Conservation (phyloP, 2,113 vertebrate genomes). For the Xenopus tropicalis region DNA sequence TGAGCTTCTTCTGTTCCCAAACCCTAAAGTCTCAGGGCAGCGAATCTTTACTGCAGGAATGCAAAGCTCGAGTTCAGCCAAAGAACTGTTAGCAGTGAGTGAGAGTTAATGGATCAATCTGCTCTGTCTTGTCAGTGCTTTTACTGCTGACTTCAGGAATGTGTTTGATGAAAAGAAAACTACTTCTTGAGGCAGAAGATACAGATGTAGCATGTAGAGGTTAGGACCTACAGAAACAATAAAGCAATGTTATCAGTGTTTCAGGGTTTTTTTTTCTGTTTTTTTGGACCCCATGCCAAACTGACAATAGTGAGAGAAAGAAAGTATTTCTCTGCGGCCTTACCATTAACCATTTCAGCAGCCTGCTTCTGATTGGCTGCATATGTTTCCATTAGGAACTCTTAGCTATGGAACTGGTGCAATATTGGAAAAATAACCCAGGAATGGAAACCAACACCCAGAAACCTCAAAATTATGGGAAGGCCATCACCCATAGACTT, state of each 20-base stretch:
- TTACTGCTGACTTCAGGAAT: conserved; percentile 89
- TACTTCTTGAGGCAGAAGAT: conserved; percentile 71
- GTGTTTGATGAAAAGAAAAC: conserved; percentile 88
- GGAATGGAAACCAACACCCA: no score
- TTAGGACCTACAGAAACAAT: conserved; percentile 68
- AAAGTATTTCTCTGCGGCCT: conserved; percentile 56
- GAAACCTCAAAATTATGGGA: no score
- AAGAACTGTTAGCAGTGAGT: conserved; percentile 87
- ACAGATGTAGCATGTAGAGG: conserved; percentile 65
- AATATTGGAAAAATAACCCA: no score
- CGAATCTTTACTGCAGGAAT: conserved; percentile 82
- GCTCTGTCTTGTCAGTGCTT: conserved; percentile 82
- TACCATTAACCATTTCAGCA: conserved; percentile 51
- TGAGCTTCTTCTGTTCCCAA: conserved; percentile 20
- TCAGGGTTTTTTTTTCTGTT: conserved; percentile 38
- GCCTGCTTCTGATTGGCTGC: background rate
- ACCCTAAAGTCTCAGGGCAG: conserved; percentile 47
- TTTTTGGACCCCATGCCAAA: conserved; percentile 54
- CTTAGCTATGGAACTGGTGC: no score
- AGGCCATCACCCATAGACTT: no score
- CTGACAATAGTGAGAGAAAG: conserved; percentile 55
- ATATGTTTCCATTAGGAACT: background rate
- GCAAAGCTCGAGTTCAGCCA: conserved; percentile 75
- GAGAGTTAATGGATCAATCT: conserved; percentile 90
- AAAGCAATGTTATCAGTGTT: conserved; percentile 67